phyloP scores from a whole-genome alignment of 2,113 vertebrate genomes.

The Larimichthys polyactis region DNA sequence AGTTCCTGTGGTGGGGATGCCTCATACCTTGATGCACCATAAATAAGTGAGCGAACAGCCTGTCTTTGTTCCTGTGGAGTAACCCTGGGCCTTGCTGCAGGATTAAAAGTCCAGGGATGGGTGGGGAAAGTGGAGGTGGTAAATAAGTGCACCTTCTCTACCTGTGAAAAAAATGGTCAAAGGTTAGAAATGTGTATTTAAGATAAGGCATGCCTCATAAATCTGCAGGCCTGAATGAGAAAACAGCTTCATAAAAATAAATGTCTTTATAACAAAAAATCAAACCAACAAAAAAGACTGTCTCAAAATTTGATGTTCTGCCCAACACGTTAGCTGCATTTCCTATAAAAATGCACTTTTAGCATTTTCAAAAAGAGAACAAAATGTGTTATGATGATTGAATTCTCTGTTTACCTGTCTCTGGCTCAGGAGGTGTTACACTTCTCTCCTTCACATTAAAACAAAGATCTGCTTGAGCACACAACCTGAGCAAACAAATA shows the following conservation, averaged over 20 bases:
- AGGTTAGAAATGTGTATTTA: background rate
- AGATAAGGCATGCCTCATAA: background rate
- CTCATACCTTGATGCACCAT: background rate
- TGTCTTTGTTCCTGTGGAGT: slow-evolving; percentile 29
- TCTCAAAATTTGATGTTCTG: background rate
- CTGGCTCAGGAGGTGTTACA: background rate
- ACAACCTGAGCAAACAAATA: slow-evolving; percentile 8
- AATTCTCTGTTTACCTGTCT: background rate
- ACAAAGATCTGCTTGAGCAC: slow-evolving; percentile 17
- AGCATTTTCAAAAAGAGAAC: background rate
- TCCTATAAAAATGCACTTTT: background rate
- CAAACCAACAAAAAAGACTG: no score
- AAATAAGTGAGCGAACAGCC: slow-evolving; percentile 23
- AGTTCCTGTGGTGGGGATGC: slow-evolving; percentile 2
- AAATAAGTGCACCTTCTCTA: background rate
- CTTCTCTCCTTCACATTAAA: background rate
- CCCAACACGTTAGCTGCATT: background rate
- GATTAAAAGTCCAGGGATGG: background rate
- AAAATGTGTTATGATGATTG: background rate
- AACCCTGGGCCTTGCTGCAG: background rate
- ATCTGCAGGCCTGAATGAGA: background rate
- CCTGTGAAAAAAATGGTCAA: background rate
- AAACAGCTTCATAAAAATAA: background rate
- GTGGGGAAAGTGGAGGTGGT: background rate
- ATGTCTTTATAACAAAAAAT: background rate